A percentile compares a stretch with the other conserved stretches of the same genome.
These are phyloP conservation scores for Ernsta delagoae DNA, from an alignment of 2,888 invertebrate genomes.

Conservation along the genomic window DNA sequence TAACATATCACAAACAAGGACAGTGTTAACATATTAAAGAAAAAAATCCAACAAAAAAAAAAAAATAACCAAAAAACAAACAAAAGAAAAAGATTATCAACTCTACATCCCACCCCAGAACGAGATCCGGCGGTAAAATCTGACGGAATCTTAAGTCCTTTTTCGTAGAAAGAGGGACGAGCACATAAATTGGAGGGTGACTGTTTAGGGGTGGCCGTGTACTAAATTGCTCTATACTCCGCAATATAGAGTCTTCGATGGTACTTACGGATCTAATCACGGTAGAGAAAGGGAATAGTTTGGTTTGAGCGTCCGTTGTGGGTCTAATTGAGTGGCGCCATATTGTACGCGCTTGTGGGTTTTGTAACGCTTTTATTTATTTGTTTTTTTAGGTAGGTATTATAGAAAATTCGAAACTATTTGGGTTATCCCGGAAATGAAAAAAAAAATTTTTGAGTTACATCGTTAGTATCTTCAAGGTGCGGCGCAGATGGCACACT, in stretches of 20 bases:
- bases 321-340: slow-evolving; percentile 22
- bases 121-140: slow-evolving; percentile 42
- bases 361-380: not conserved
- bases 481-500: too few species aligned
- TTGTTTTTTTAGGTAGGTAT: too few species aligned
- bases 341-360: not conserved
- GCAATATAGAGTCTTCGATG: slow-evolving; percentile 38
- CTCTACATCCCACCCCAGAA: slow-evolving; percentile 5
- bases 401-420: too few species aligned
- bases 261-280: slow-evolving; percentile 44
- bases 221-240: slow-evolving; percentile 47
- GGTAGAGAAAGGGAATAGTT: slow-evolving; percentile 39
- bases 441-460: too few species aligned
- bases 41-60: not conserved
- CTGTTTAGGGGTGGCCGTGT: slow-evolving; percentile 45
- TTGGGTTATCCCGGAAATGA: too few species aligned
- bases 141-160: slow-evolving; percentile 72
- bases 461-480: too few species aligned
- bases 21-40: too few species aligned
- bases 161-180: slow-evolving; percentile 68
- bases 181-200: slow-evolving; percentile 79
- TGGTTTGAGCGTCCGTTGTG: slow-evolving; percentile 24
- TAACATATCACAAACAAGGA: too few species aligned
- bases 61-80: not conserved
- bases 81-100: slow-evolving; percentile 1